Percentiles rank a stretch among this genome's conserved stretches.
Conservation (phyloP, 1,140 invertebrate species). For the Papilio machaon region DNA sequence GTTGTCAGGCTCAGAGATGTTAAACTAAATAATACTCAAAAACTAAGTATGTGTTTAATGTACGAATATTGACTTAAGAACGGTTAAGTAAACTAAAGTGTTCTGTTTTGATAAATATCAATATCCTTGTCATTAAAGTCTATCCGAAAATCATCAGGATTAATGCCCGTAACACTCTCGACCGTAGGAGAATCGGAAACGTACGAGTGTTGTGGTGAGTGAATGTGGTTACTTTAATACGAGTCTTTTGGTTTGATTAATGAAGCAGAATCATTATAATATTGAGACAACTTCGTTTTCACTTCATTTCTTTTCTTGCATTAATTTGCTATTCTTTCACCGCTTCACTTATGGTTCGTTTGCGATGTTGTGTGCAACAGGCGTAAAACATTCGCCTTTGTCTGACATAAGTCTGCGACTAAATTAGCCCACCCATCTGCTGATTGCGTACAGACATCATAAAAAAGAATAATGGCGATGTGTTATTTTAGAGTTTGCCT, state of each 20-base stretch:
- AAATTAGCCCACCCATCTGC: conserved; percentile 28
- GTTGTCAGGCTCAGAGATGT: background rate
- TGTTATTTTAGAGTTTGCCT: conserved; percentile 19
- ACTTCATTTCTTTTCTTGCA: background rate
- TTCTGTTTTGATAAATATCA: background rate
- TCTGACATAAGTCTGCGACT: conserved; percentile 22
- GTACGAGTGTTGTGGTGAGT: background rate
- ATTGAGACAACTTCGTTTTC: background rate
- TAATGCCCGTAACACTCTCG: background rate
- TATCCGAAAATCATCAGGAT: background rate
- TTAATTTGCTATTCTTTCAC: background rate
- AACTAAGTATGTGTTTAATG: background rate
- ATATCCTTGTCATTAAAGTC: background rate
- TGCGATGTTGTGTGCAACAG: background rate
- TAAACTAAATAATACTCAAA: background rate
- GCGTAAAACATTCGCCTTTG: background rate
- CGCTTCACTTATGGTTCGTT: background rate
- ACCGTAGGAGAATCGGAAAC: background rate
- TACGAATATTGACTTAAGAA: background rate
- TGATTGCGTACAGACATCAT: conserved; percentile 33
- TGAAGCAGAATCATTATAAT: background rate
- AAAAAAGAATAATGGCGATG: conserved; percentile 13
- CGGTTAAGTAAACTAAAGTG: background rate
- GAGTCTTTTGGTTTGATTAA: background rate
- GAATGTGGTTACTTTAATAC: background rate